These are phyloP conservation scores for Luffia ferchaultella DNA, from an alignment of 2,888 invertebrate genomes.

Conservation along the genomic window DNA sequence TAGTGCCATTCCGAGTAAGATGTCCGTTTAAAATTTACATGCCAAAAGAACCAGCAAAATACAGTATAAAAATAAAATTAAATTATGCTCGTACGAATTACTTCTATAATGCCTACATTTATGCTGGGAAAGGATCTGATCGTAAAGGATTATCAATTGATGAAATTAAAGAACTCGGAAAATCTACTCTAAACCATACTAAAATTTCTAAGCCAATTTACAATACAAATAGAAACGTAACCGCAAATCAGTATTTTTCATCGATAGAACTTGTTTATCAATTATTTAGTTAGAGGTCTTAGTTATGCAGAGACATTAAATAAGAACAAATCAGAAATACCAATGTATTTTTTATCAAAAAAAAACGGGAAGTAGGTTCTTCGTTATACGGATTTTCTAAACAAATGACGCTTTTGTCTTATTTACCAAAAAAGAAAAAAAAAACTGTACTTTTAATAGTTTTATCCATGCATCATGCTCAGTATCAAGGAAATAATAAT, in stretches of 20 bases:
- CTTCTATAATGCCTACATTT: slow-evolving; percentile 1
- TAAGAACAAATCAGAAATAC: background rate
- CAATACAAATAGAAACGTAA: background rate
- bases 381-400: too few relatives aligned
- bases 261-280: background rate
- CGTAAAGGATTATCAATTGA: slow-evolving; percentile 16
- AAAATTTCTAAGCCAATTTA: background rate
- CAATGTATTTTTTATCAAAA: too few relatives aligned
- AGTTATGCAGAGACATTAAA: background rate
- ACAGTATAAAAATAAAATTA: slow-evolving; percentile 13
- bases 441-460: background rate
- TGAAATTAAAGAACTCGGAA: slow-evolving; percentile 19
- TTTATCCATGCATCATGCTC: background rate
- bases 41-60: slow-evolving; percentile 18
- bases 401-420: background rate
- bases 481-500: background rate
- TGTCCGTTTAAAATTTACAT: slow-evolving; percentile 17
- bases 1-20: slow-evolving; percentile 17
- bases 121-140: slow-evolving; percentile 21
- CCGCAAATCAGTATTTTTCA: background rate
- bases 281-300: background rate
- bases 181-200: slow-evolving; percentile 19
- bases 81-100: background rate
- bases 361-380: too few relatives aligned
- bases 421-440: background rate